Conservation (phyloP, 92 coral and sea anemone genomes). For the Virgularia gustaviana region DNA sequence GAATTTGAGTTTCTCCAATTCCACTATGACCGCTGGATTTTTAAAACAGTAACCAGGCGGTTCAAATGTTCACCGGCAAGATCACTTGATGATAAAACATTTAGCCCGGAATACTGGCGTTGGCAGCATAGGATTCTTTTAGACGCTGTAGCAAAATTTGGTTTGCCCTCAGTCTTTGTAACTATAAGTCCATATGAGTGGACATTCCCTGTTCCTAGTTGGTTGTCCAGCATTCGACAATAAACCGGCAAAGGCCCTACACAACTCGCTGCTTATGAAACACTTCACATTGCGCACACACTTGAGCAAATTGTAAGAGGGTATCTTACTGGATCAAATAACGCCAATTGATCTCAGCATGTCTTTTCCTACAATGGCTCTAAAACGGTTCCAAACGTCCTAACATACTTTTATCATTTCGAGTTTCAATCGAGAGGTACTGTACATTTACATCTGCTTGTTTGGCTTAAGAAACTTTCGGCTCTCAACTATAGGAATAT, state of each 20-base stretch:
- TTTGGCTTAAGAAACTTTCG: constrained; percentile 22
- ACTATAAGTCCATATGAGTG: constrained; percentile 9
- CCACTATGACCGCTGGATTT: constrained; percentile 32
- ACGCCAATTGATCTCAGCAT: not conserved
- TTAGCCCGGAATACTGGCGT: not conserved
- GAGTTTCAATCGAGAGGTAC: constrained; percentile 48
- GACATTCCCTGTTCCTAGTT: not conserved
- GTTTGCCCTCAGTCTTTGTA: constrained; percentile 6
- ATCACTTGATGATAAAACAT: constrained; percentile 9
- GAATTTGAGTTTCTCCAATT: constrained; percentile 20
- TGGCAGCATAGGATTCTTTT: constrained; percentile 18
- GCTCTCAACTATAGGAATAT: not conserved
- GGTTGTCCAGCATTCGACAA: not conserved
- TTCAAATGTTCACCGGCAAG: constrained; percentile 15
- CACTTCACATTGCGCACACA: not conserved
- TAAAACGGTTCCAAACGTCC: not conserved
- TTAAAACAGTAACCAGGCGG: constrained; percentile 13
- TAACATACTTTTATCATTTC: constrained; percentile 37
- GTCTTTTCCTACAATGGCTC: constrained; percentile 2
- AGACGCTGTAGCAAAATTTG: constrained; percentile 30
- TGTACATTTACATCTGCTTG: constrained; percentile 33
- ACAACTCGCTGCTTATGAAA: not conserved
- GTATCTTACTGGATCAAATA: not conserved
- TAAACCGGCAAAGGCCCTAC: constrained; percentile 28
- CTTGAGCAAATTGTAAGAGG: not conserved